Percentiles rank a stretch among this genome's conserved stretches.
Evolutionary conservation across 2,797 vertebrate genomes (phyloP).

Genomic region (Pseudochromis fuscus): DNA sequence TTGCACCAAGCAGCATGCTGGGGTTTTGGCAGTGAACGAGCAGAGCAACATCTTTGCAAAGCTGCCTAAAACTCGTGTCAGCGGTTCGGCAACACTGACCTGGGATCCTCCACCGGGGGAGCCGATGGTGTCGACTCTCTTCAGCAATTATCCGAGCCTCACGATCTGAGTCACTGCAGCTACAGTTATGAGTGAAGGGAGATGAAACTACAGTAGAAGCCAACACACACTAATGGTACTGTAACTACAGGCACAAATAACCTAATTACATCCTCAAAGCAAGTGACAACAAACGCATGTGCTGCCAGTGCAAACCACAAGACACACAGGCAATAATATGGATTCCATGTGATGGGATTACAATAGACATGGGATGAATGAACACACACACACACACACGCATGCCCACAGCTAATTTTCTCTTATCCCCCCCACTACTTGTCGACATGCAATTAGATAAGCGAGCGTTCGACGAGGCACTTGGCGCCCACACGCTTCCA

Average conservation of each 20-base stretch:
- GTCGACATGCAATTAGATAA: constrained; percentile 75
- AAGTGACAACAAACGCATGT: constrained; percentile 13
- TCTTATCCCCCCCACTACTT: constrained; percentile 35
- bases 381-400: constrained; percentile 14
- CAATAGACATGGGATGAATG: constrained; percentile 45
- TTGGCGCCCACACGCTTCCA: constrained; percentile 77
- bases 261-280: constrained; percentile 50
- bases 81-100: constrained; percentile 4
- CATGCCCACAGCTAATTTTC: constrained; percentile 42
- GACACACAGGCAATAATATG: constrained; percentile 65
- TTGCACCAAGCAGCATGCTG: constrained; percentile 1
- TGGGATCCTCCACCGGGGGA: constrained; percentile 37
- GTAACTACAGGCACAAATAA: constrained; percentile 34
- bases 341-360: constrained; percentile 56
- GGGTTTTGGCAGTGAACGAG: constrained; percentile 19
- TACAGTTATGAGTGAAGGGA: constrained; percentile 17
- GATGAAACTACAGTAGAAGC: constrained; percentile 17
- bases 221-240: constrained; percentile 4
- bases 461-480: constrained; percentile 66
- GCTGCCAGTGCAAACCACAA: constrained; percentile 44
- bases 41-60: constrained; percentile 16
- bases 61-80: neutral
- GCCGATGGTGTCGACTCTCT: constrained; percentile 39
- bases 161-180: constrained; percentile 8
- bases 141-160: constrained; percentile 45